A percentile compares a stretch with the other conserved stretches of the same genome.
These are phyloP conservation scores for Podarcis siculus DNA, from an alignment of 2,797 vertebrate species.

Conservation along the genomic window DNA sequence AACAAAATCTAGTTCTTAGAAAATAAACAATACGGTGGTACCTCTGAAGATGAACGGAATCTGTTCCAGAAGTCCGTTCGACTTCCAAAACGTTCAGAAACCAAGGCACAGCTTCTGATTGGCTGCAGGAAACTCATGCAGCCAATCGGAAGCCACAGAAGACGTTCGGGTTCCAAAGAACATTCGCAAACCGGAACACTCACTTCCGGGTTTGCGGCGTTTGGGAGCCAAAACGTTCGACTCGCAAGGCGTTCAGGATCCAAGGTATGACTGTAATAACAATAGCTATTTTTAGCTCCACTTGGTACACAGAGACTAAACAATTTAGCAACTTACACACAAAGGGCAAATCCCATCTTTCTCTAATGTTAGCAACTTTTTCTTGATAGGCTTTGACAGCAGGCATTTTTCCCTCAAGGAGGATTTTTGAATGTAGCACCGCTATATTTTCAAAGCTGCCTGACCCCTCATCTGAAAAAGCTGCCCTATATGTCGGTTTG, in stretches of 20 bases:
- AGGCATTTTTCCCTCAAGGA: neutral
- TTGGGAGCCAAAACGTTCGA: too few species aligned
- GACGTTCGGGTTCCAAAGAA: too few species aligned
- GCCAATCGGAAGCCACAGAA: too few species aligned
- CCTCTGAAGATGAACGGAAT: too few species aligned
- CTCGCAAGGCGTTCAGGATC: too few species aligned
- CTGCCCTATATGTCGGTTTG: conserved; percentile 9
- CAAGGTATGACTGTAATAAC: too few species aligned
- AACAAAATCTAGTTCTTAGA: neutral
- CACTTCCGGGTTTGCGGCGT: too few species aligned
- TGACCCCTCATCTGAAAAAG: neutral
- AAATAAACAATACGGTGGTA: neutral
- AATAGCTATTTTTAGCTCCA: neutral
- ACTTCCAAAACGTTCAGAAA: too few species aligned
- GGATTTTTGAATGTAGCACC: conserved; percentile 33
- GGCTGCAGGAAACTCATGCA: too few species aligned
- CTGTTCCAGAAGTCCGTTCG: too few species aligned
- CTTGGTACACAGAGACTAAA: neutral
- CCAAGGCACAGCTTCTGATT: too few species aligned
- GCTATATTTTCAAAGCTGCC: conserved; percentile 11
- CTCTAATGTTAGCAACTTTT: conserved; percentile 19
- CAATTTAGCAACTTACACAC: neutral
- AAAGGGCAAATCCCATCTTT: neutral
- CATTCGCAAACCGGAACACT: too few species aligned
- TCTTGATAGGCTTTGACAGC: conserved; percentile 19